Evolutionary conservation across 64 coral and sea anemone genomes (phyloP), one percentile per base, ranked within the genome.

Genomic region (Actinia tenebrosa): DNA sequence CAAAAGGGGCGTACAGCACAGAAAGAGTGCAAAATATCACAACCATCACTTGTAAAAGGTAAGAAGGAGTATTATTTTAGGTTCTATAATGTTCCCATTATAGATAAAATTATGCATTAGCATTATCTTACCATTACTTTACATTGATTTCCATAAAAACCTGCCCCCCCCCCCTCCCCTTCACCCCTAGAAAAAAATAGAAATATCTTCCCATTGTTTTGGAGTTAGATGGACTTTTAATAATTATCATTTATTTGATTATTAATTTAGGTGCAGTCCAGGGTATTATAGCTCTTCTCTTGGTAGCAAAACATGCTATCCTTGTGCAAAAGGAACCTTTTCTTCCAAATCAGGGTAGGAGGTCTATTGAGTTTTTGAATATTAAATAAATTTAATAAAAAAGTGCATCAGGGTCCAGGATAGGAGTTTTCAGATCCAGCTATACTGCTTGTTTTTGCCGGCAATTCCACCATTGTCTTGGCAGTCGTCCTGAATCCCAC

Each of bases 251-350:
- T 9, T 16, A 4, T 63, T 61, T 60, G 14, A 19, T 13, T 54
- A 45, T 85, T n/a, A n/a, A n/a, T 85, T 64, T 15, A 85, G 83
- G 16, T 85, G 83, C 30, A 43, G 20, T 30, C 83, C 83, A 53
- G 83, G 83, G 3, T 64, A 59, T 43, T 85, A 53, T 26, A 59
- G 50, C 60, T 59, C 83, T 7, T 9, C 17, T 26, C 19, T 55
- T 53, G 83, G 83, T 53, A 85, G 56, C 25, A 27, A 6, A 37
- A 8, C 25, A 7, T 85, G 50, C 26, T 4, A 10, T 16, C 56
- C 83, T 44, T 85, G 83, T 64, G 42, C 30, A 26, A 20, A 19
- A 8, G 83, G 83, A 61, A 85, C 83, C 26, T 85, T 30, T 85
- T 42, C 56, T 64, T 20, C 16, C 9, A 59, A 59, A 59, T 44